Base-by-base conservation (phyloP, 2,797 vertebrate species). In the Chloroceryle inda region DNA sequence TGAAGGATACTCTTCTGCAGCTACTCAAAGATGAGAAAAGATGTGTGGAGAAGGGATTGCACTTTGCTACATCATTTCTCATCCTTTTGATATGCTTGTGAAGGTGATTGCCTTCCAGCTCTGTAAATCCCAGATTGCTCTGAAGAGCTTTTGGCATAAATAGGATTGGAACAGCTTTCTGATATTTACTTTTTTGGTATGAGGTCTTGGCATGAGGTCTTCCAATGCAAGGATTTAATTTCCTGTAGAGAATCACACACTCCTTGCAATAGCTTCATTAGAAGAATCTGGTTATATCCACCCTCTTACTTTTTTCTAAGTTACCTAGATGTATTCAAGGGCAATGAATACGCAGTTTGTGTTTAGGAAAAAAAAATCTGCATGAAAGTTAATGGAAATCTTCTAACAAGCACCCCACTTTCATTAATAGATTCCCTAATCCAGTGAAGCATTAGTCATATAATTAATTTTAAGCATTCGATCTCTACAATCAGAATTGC, bases 401-500 rank as follows among this genome's bases (percentile, higher is more conserved):
- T 93, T 92, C 52, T 85, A 94, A 90, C 83, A 92, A 93, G 93
- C 37, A 94, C 95, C 94, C 84, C 85, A 76, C 80, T 94, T 93
- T 73, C 86, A 95, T 95, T 96, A 95, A 96, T 95, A 96, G 88
- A 94, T 93, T 95, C 88, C 83, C 45, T 90, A 94, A 94, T 92
- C 88, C 88, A 92, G 61, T 87, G 92, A 93, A 95, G 85, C 89
- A 95, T 95, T 95, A 96, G 85, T 94, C 91, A 87, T 88, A 92
- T 93, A 90, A 87, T 94, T 96, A 96, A 96, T 93, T 94, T 92
- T 89, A 90, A 96, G 83, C 74, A 93, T 91, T 95, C 89, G 89
- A 96, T 94, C 91, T 96, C 85, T 82, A 84, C 91, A 97, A 94
- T 95, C 96, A 94, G 79, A 96, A 94, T 85, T 79, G 80, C 83